Conservation (phyloP, 2,888 invertebrate genomes). For the Ormia ochracea region DNA sequence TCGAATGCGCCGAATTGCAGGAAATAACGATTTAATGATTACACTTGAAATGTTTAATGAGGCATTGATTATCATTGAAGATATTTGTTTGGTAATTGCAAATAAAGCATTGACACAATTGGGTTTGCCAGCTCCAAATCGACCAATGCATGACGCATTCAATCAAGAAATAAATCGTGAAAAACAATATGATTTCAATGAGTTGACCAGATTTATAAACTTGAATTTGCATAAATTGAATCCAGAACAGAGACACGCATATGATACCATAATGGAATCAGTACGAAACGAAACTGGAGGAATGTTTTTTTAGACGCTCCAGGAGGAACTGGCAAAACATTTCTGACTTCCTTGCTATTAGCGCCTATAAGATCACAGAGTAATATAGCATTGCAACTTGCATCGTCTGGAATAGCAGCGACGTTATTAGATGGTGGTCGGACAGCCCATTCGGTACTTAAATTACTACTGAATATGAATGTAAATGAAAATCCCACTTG, state of each 20-base stretch:
- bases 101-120: constrained; percentile 58
- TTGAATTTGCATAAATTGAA: background rate
- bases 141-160: background rate
- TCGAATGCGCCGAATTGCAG: constrained; percentile 24
- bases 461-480: background rate
- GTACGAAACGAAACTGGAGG: constrained; percentile 12
- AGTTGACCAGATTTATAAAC: too few relatives aligned
- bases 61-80: constrained; percentile 55
- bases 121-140: constrained; percentile 55
- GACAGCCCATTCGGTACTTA: constrained; percentile 54
- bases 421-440: constrained; percentile 65
- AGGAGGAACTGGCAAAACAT: constrained; percentile 50
- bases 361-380: constrained; percentile 41
- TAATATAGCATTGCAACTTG: constrained; percentile 61
- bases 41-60: constrained; percentile 51
- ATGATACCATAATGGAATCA: constrained; percentile 11
- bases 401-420: constrained; percentile 58
- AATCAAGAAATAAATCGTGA: constrained; percentile 15
- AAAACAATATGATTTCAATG: constrained; percentile 13
- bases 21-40: too few relatives aligned
- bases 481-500: background rate
- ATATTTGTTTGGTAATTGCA: constrained; percentile 52
- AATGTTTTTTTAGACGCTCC: constrained; percentile 43
- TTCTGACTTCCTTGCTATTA: constrained; percentile 43
- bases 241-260: constrained; percentile 48